Base-by-base conservation (phyloP, 1,140 invertebrate species). In the Sinella curviseta region DNA sequence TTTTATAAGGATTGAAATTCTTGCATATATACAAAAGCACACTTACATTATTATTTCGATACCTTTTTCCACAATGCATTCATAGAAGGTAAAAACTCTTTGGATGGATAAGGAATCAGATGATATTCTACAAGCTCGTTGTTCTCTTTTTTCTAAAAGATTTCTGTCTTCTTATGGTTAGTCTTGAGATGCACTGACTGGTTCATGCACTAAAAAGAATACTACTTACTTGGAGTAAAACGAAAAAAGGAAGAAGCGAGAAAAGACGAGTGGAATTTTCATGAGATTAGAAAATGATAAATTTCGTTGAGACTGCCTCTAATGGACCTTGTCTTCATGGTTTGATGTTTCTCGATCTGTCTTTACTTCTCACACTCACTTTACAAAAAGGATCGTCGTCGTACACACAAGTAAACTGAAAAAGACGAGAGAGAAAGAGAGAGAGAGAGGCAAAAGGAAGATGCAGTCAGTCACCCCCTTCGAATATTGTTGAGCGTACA, bases 231-330 rank as follows among this genome's bases (percentile, higher is more conserved):
- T 31, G 65, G 65, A 70, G 31, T n/a, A n/a, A n/a, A n/a, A n/a
- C n/a, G n/a, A 33, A 70, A 8, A 30, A 70, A 70, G 24, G 65
- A 70, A 70, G 65, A 30, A 70, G 65, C 31, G 65, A 70, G 65
- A 70, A 70, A 70, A 70, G 65, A 70, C 65, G 65, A 70, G 65
- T 70, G 65, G 65, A 70, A 70, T 70, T 70, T 70, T 70, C 65
- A 70, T 70, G 65, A 70, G 65, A 70, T 70, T 70, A 70, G 65
- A 70, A 70, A 70, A 70, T 70, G 65, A 70, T 70, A 70, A 70
- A 70, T 70, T 70, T 70, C 65, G 65, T 70, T 70, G 65, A 70
- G 65, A 70, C 65, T 70, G 65, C 65, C 65, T 70, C 65, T 70
- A 70, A 70, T 70, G 65, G 65, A 70, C 65, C 65, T 70, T 70